phyloP scores from a whole-genome alignment of 2,797 vertebrate genomes.

The Oreortyx pictus region DNA sequence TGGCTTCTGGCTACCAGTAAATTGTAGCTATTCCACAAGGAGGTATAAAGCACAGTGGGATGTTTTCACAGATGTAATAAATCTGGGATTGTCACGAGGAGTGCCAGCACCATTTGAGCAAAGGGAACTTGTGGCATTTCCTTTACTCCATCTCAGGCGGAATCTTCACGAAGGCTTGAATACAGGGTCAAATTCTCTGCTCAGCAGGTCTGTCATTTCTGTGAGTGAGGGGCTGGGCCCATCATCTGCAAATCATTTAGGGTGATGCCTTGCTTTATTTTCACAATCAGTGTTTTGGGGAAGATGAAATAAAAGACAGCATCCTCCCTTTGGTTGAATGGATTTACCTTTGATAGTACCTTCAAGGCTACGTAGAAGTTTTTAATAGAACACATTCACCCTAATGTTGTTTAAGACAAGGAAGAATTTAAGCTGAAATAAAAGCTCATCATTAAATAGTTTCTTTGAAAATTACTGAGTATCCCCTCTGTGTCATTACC shows the following conservation, averaged over 20 bases:
- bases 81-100: background rate
- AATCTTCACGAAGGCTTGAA: background rate
- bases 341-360: background rate
- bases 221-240: background rate
- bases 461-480: background rate
- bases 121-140: slow-evolving; percentile 33
- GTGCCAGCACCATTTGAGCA: slow-evolving; percentile 49
- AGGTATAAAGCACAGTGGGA: slow-evolving; percentile 43
- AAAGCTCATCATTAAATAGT: background rate
- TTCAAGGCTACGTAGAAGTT: background rate
- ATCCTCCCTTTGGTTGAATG: background rate
- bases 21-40: slow-evolving; percentile 56
- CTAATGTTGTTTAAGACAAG: background rate
- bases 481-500: background rate
- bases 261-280: background rate
- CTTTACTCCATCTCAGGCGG: background rate
- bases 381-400: background rate
- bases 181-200: background rate
- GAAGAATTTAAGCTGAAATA: background rate
- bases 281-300: background rate
- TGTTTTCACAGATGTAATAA: slow-evolving; percentile 66
- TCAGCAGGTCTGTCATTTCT: background rate
- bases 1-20: slow-evolving; percentile 67
- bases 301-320: background rate
- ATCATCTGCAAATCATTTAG: background rate